Conservation (phyloP, 1,140 invertebrate genomes). For the Ptiloglossa arizonensis region DNA sequence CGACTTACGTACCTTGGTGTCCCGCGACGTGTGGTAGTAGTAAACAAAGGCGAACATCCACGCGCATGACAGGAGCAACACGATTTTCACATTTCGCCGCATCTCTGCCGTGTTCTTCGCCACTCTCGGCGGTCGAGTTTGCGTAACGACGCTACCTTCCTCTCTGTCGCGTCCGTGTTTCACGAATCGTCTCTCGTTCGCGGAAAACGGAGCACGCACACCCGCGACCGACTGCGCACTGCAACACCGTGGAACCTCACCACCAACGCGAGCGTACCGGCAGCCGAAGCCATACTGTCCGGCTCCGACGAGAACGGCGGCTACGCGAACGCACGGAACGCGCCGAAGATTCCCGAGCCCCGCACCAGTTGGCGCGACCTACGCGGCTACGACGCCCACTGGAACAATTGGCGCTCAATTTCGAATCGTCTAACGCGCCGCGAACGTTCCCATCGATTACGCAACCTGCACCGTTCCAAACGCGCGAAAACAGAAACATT, state of each 20-base stretch:
- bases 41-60: constrained; percentile 84
- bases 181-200: constrained; percentile 23
- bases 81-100: constrained; percentile 83
- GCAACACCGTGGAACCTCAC: constrained; percentile 31
- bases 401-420: constrained; percentile 16
- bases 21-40: constrained; percentile 82
- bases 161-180: background rate
- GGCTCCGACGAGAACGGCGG: constrained; percentile 14
- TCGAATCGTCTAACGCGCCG: background rate
- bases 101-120: constrained; percentile 70
- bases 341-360: background rate
- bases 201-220: constrained; percentile 52
- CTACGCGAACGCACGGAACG: constrained; percentile 6
- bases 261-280: constrained; percentile 66
- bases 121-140: constrained; percentile 16
- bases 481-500: no score
- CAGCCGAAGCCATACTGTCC: constrained; percentile 77
- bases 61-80: constrained; percentile 82
- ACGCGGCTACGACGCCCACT: constrained; percentile 2
- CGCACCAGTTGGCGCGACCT: background rate
- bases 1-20: constrained; percentile 74
- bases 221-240: constrained; percentile 56
- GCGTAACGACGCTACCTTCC: background rate
- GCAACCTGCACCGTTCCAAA: no score
- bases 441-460: no score